Conservation (phyloP, 2,888 invertebrate species). For the Troides oblongomaculatus region DNA sequence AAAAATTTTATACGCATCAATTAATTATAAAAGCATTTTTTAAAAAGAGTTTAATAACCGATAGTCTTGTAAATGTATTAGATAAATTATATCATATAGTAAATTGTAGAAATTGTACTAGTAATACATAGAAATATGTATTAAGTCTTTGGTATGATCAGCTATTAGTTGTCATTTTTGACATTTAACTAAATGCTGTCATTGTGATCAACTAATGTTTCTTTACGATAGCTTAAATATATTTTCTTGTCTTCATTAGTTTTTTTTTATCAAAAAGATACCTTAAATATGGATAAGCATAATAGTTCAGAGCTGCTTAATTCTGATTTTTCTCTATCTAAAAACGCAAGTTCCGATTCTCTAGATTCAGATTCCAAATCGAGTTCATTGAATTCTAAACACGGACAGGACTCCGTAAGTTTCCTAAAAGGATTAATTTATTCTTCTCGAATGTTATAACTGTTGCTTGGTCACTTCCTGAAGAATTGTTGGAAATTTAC, state of each 20-base stretch:
- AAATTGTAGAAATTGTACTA: background rate
- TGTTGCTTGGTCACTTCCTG: constrained; percentile 59
- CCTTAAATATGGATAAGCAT: constrained; percentile 80
- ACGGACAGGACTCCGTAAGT: constrained; percentile 89
- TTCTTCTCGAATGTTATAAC: constrained; percentile 59
- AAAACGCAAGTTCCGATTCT: constrained; percentile 90
- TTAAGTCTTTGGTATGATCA: background rate
- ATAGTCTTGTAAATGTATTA: background rate
- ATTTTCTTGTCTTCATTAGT: background rate
- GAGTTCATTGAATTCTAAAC: constrained; percentile 90
- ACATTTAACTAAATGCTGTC: background rate
- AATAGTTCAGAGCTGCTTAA: constrained; percentile 83
- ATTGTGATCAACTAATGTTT: constrained; percentile 8
- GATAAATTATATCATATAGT: background rate
- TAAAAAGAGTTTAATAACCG: background rate
- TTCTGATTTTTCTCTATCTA: constrained; percentile 83
- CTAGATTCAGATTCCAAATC: constrained; percentile 92
- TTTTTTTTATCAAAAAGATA: background rate
- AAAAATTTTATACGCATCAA: too few species aligned
- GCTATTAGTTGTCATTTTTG: background rate
- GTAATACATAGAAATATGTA: background rate
- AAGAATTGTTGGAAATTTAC: constrained; percentile 39
- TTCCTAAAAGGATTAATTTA: constrained; percentile 74
- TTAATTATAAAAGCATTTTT: too few species aligned
- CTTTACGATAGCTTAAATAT: background rate